phyloP scores from a whole-genome alignment of 1,140 invertebrate species.

The Drosophila navojoa region DNA sequence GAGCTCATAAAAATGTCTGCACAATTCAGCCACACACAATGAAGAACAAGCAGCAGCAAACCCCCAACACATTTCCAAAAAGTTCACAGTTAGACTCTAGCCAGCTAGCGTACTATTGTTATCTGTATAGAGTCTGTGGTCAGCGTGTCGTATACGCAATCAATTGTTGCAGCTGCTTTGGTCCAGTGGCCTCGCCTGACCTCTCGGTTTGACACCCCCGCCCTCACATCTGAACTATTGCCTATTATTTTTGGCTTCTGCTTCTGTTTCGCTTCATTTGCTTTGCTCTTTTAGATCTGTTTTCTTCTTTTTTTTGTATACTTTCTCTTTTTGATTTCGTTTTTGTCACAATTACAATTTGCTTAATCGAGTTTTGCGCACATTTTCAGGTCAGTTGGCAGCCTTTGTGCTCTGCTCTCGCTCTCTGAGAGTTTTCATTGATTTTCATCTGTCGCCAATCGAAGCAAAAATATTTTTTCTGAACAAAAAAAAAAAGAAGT shows the following conservation, averaged over 20 bases:
- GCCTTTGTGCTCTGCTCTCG: slow-evolving; percentile 44
- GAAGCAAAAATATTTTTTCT: slow-evolving; percentile 15
- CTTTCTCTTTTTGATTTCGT: slow-evolving; percentile 22
- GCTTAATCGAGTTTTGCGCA: slow-evolving; percentile 73
- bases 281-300: slow-evolving; percentile 20
- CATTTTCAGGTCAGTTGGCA: slow-evolving; percentile 80
- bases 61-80: slow-evolving; percentile 21
- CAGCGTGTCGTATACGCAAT: slow-evolving; percentile 74
- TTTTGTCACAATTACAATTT: slow-evolving; percentile 63
- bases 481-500: slow-evolving; percentile 22
- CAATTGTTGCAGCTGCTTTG: slow-evolving; percentile 68
- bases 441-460: slow-evolving; percentile 48
- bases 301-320: not conserved
- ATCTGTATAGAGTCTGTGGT: slow-evolving; percentile 31
- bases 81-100: not conserved
- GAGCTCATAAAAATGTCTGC: slow-evolving; percentile 77
- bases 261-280: slow-evolving; percentile 43
- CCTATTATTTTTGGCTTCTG: slow-evolving; percentile 49
- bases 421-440: slow-evolving; percentile 48
- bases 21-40: slow-evolving; percentile 10
- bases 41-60: not conserved
- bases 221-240: slow-evolving; percentile 28
- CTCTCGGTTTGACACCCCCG: slow-evolving; percentile 13
- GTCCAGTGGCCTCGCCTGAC: slow-evolving; percentile 39
- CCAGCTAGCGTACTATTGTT: slow-evolving; percentile 22